Evolutionary conservation across 2,888 invertebrate genomes (phyloP), one percentile per base, ranked within the genome.

Genomic region (Chironomus tentans): DNA sequence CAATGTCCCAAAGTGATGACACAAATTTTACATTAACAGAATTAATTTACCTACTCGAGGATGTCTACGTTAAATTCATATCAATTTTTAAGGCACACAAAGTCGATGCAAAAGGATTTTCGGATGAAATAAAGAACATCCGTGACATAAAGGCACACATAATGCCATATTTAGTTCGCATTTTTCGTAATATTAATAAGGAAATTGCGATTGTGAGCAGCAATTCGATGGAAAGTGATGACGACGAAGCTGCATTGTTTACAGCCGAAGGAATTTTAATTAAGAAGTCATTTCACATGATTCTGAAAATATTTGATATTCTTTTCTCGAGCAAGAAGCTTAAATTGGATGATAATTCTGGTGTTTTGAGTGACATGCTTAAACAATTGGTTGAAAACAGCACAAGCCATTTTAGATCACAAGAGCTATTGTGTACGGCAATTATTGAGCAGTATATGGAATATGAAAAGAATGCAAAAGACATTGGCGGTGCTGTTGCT

Each of bases 401-500:
- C 24, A 65, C 24, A 65, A 22, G 10, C 21, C 24, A 65, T 65
- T 65, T 65, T 21, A 5, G 24, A 65, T 65, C 65, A 24, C 65
- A 65, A 24, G 65, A 65, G 13, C 12, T 21, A 22, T 21, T 65
- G 18, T 24, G 21, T 65, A 4, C 65, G 1, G 24, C 65, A 24
- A 71, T 71, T n/a, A 24, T 71, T 13, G 47, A 65, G n/a, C 18
- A 46, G 15, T 65, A 3, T 46, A 13, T 68, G 5, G 24, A 28
- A 7, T 47, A 47, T n/a, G 38, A 65, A 38, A 15, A 13, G 12
- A 68, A 74, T 65, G 65, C 46, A 15, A 46, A 68, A 62, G 68
- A 74, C 38, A 13, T 21, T 47, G 48, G 48, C 21, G 68, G 74
- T 47, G 74, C 74, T 13, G 68, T 74, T 10, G 28, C 46, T 10